phyloP scores from a whole-genome alignment of 2,113 vertebrate genomes.

The Bombycilla garrulus region DNA sequence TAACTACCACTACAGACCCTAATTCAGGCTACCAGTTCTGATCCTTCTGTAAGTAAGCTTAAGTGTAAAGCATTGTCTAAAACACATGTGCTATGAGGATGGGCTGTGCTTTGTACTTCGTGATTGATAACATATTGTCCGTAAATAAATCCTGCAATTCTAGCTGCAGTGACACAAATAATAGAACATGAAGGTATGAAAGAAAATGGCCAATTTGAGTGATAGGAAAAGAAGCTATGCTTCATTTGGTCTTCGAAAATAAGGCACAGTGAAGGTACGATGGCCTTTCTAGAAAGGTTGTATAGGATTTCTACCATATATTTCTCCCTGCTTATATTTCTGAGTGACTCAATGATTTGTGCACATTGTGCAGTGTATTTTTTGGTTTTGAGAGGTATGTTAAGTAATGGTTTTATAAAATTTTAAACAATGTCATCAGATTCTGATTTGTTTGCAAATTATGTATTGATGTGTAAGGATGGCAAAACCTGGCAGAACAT shows the following conservation, averaged over 20 bases:
- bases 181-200: conserved; percentile 74
- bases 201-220: conserved; percentile 70
- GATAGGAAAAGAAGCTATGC: conserved; percentile 47
- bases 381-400: background rate
- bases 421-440: background rate
- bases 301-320: background rate
- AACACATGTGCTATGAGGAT: conserved; percentile 14
- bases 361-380: background rate
- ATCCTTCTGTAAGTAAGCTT: conserved; percentile 1
- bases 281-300: conserved; percentile 21
- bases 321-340: background rate
- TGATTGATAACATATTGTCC: conserved; percentile 55
- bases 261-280: conserved; percentile 39
- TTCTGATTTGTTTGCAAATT: background rate
- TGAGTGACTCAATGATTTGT: background rate
- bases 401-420: background rate
- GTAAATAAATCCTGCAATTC: conserved; percentile 71
- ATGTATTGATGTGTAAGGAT: background rate
- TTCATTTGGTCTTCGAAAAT: conserved; percentile 55
- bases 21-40: background rate
- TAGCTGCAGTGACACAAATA: conserved; percentile 75
- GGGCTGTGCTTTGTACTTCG: conserved; percentile 45
- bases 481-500: background rate
- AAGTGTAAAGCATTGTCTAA: conserved; percentile 54
- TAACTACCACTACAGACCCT: background rate